These are phyloP conservation scores for Rotaria macrura DNA, from an alignment of 2,888 invertebrate species.

Conservation along the genomic window DNA sequence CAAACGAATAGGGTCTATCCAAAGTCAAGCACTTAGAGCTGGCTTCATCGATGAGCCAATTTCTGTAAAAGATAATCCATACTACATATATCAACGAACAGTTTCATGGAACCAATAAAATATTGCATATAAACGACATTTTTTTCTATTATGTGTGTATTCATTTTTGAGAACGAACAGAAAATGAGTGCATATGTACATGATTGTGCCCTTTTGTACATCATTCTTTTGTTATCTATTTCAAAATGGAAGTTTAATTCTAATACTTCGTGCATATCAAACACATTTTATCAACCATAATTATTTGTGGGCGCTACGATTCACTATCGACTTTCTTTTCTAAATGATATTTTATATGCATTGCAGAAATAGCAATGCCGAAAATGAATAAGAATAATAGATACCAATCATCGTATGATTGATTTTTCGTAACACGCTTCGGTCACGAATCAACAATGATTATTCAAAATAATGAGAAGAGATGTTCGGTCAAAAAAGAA, in stretches of 20 bases:
- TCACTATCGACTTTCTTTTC: not conserved
- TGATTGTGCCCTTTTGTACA: not conserved
- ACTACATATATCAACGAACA: too few species aligned
- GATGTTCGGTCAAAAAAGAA: too few species aligned
- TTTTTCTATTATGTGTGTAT: too few species aligned
- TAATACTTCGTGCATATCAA: not conserved
- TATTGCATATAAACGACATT: too few species aligned
- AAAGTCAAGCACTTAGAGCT: too few species aligned
- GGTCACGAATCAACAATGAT: not conserved
- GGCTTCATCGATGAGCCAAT: too few species aligned
- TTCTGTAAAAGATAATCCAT: too few species aligned
- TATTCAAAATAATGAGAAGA: not conserved
- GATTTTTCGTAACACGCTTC: not conserved
- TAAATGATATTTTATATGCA: not conserved
- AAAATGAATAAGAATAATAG: not conserved
- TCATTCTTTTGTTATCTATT: not conserved
- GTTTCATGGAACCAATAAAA: too few species aligned
- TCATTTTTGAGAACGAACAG: not conserved
- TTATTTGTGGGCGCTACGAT: not conserved
- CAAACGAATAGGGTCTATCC: too few species aligned
- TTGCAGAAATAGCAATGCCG: not conserved
- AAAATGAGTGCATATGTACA: not conserved
- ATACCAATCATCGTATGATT: not conserved
- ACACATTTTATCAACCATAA: not conserved
- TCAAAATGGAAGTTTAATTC: not conserved